Evolutionary conservation across 2,797 vertebrate species (phyloP), one percentile per base, ranked within the genome.

Genomic region (Notolabrus celidotus): DNA sequence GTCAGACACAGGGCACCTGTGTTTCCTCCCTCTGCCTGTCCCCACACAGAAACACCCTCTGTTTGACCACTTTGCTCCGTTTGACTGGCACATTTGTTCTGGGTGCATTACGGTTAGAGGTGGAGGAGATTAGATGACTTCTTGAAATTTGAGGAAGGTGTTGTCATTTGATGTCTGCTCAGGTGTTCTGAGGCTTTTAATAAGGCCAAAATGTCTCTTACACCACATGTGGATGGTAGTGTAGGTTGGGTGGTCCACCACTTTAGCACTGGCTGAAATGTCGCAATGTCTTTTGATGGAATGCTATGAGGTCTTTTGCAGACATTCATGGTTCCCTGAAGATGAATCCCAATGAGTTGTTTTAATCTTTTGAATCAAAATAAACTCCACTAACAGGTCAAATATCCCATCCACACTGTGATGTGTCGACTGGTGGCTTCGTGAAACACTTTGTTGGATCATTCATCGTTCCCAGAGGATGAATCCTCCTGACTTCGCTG

Each of bases 1-100:
- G 25, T 85, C 50, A 67, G 83, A 92, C 88, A 92, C 87, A 88
- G 89, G 84, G 87, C 88, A 91, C 88, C 92, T 92, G 91, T 91
- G 88, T 90, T 86, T 86, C 71, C 82, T 71, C 27, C 70, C 57
- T 50, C 70, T 7, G 39, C 41, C 77, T 64, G 54, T 46, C 53
- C 49, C 47, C 15, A 49, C 74, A 88, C 85, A 92, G 76, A 71
- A 85, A 84, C 89, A 79, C 39, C 74, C 83, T 88, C 83, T 89
- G 90, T 92, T 89, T 82, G 70, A 62, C 79, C 86, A 80, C 74
- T 81, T 74, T 65, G 78, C 82, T 87, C 71, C 55, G 61, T 88
- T 85, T 89, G 84, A 91, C 88, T 87, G 77, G 68, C 79, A 80
- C 83, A 72, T 87, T 92, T 90, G 87, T 89, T 90, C 84, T 79